Evolutionary conservation across 2,888 invertebrate genomes (phyloP).

Genomic region (Prostheceraeus crozeri): DNA sequence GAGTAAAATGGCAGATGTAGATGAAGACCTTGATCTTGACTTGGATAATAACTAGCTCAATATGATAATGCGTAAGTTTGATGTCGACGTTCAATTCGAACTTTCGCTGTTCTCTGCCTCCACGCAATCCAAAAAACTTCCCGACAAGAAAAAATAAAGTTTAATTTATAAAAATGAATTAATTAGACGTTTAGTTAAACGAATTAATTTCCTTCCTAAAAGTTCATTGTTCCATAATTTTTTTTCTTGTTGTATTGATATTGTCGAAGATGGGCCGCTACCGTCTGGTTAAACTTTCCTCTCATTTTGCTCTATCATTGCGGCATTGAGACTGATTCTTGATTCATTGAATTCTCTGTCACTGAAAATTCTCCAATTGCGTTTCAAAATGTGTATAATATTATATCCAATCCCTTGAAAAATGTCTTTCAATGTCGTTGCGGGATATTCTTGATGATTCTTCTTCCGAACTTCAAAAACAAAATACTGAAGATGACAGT

Average conservation of each 20-base stretch:
- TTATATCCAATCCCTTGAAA: conserved; percentile 29
- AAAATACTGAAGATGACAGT: conserved; percentile 25
- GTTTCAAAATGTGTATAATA: conserved; percentile 22
- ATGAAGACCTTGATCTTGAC: too few species aligned
- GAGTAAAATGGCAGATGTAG: too few species aligned
- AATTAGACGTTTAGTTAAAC: too few species aligned
- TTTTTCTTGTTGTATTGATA: conserved; percentile 19
- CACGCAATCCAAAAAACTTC: conserved; percentile 11
- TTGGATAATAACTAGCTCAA: too few species aligned
- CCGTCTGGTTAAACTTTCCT: conserved; percentile 21
- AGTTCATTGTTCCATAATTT: conserved; percentile 16
- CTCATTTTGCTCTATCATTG: conserved; percentile 28
- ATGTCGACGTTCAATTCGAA: conserved; percentile 17
- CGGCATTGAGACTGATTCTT: conserved; percentile 15
- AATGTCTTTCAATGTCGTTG: conserved; percentile 24
- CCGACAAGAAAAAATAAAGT: conserved; percentile 21
- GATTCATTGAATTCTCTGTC: conserved; percentile 25
- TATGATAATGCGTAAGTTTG: too few species aligned
- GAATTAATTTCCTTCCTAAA: conserved; percentile 21
- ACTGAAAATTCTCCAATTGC: conserved; percentile 27
- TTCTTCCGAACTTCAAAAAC: conserved; percentile 16
- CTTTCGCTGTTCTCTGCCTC: conserved; percentile 11
- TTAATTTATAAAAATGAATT: conserved; percentile 21
- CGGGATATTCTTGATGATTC: conserved; percentile 13
- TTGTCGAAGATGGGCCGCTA: conserved; percentile 26